These are phyloP conservation scores for Matsumurasca onukii DNA, from an alignment of 1,140 invertebrate genomes.

Conservation along the genomic window DNA sequence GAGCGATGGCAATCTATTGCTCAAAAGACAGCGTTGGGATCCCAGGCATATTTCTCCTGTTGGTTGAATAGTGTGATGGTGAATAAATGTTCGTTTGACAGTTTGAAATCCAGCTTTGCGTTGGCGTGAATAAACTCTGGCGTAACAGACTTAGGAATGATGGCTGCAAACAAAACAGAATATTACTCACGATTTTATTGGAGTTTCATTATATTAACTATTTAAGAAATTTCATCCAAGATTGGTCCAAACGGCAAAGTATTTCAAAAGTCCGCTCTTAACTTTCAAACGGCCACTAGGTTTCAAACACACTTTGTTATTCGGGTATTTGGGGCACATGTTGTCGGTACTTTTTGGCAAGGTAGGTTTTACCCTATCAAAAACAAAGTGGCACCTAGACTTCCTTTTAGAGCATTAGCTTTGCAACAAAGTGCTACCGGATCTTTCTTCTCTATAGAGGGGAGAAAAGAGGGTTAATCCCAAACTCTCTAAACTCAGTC, in stretches of 20 bases:
- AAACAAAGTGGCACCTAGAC: too few species aligned
- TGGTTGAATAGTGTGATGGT: slow-evolving; percentile 50
- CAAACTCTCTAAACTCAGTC: too few species aligned
- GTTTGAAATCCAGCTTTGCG: slow-evolving; percentile 61
- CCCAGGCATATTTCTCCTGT: slow-evolving; percentile 67
- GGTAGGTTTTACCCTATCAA: too few species aligned
- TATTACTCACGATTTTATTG: too few species aligned
- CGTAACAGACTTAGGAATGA: slow-evolving; percentile 70
- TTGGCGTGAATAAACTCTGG: slow-evolving; percentile 64
- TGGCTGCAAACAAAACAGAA: slow-evolving; percentile 51
- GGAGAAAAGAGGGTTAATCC: too few species aligned
- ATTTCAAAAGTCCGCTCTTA: neutral
- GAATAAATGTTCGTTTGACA: slow-evolving; percentile 58
- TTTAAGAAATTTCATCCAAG: neutral
- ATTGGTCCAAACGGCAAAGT: neutral
- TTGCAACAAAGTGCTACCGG: too few species aligned
- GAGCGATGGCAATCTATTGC: too few species aligned
- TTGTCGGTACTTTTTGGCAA: too few species aligned
- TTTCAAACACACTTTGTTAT: neutral
- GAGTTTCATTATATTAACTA: neutral
- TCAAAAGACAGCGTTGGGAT: slow-evolving; percentile 54
- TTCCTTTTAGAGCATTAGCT: too few species aligned
- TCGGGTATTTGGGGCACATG: neutral
- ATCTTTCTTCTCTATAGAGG: too few species aligned
- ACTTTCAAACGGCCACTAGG: neutral